A percentile compares a stretch with the other conserved stretches of the same genome.
phyloP scores from a whole-genome alignment of 2,888 invertebrate species.

The Zootermopsis nevadensis region DNA sequence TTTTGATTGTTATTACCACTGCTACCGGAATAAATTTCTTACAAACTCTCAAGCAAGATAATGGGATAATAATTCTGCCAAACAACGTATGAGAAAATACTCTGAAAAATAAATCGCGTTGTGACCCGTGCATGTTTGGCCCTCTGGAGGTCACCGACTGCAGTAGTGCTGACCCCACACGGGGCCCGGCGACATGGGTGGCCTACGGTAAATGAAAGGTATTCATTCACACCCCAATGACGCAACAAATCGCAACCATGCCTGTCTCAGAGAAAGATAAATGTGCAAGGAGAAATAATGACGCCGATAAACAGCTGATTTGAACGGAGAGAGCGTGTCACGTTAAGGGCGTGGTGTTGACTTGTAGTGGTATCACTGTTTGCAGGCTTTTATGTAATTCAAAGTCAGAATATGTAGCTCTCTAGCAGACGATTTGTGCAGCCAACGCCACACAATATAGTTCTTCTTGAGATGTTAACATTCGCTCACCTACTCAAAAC shows the following conservation, averaged over 20 bases:
- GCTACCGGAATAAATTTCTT: neutral
- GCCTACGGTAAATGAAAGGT: neutral
- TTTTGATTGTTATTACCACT: neutral
- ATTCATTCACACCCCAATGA: neutral
- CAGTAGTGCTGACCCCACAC: neutral
- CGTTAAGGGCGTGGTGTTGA: neutral
- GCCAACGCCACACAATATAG: too few species aligned
- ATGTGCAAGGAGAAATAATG: too few species aligned
- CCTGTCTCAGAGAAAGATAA: too few species aligned
- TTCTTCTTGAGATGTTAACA: too few species aligned
- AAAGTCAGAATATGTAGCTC: too few species aligned
- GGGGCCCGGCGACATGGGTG: constrained; percentile 25
- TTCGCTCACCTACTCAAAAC: too few species aligned
- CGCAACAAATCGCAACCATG: neutral
- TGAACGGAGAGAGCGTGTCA: neutral
- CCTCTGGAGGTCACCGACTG: neutral
- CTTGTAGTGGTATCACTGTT: too few species aligned
- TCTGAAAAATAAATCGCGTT: neutral
- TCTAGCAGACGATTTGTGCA: too few species aligned
- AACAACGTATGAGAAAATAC: neutral
- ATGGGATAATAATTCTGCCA: neutral
- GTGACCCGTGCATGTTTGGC: neutral
- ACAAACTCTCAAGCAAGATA: neutral
- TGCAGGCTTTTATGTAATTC: too few species aligned
- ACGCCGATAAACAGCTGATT: neutral